A percentile compares a stretch with the other conserved stretches of the same genome.
Evolutionary conservation across 1,140 invertebrate genomes (phyloP).

Genomic region (Diorhabda sublineata): DNA sequence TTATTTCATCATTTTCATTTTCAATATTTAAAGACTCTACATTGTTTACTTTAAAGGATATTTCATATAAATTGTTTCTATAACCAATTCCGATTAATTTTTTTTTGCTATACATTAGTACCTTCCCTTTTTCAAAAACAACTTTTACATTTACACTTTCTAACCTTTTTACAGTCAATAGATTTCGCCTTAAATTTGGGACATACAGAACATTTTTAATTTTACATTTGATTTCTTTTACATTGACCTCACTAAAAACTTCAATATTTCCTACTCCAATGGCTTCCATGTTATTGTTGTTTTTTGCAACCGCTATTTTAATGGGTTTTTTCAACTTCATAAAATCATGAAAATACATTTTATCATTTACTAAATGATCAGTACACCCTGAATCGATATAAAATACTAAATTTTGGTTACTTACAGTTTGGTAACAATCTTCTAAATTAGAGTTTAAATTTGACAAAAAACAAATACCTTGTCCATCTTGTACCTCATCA

Average conservation of each 20-base stretch:
- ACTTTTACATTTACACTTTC: neutral
- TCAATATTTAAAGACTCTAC: neutral
- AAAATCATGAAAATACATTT: neutral
- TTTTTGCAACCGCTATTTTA: neutral
- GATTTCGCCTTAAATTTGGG: neutral
- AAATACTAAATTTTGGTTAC: neutral
- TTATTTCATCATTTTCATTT: neutral
- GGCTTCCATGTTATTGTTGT: constrained; percentile 7
- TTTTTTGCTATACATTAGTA: neutral
- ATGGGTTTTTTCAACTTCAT: neutral
- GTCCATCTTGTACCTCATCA: neutral
- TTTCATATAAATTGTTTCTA: no score
- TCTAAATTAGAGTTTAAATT: neutral
- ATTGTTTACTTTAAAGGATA: neutral
- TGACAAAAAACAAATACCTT: constrained; percentile 12
- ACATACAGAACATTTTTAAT: neutral
- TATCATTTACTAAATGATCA: neutral
- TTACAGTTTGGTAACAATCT: neutral
- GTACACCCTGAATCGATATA: neutral
- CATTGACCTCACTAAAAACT: neutral
- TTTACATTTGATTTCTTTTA: neutral
- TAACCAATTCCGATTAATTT: neutral
- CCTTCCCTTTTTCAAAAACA: neutral
- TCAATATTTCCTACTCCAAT: constrained; percentile 10
- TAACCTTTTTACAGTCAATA: neutral